Conservation (phyloP, 2,888 invertebrate genomes). For the Aethes cnicana region DNA sequence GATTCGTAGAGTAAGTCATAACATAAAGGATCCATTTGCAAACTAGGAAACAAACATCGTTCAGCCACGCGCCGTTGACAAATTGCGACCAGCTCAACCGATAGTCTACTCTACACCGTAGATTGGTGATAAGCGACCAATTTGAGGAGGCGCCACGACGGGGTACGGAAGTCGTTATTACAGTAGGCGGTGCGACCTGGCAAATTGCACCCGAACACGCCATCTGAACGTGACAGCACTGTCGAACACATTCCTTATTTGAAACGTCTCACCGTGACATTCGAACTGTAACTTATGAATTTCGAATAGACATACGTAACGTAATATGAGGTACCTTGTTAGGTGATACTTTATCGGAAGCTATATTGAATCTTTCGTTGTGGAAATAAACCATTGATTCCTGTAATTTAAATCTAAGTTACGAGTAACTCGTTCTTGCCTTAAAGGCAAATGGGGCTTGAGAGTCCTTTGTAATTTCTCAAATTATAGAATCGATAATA, state of each 20-base stretch:
- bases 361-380: not conserved
- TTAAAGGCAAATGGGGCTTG: not conserved
- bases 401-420: too few species aligned
- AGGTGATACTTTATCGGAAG: not conserved
- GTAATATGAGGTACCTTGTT: constrained; percentile 13
- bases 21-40: constrained; percentile 47
- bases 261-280: constrained; percentile 74
- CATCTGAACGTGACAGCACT: constrained; percentile 80
- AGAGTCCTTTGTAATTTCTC: not conserved
- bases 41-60: constrained; percentile 62
- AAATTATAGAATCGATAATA: not conserved
- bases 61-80: constrained; percentile 64
- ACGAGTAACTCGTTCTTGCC: not conserved
- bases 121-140: constrained; percentile 83
- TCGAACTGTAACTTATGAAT: constrained; percentile 55
- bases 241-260: constrained; percentile 79
- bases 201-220: constrained; percentile 79
- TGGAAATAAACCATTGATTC: not conserved
- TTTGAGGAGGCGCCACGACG: constrained; percentile 81
- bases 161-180: constrained; percentile 82
- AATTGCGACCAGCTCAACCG: constrained; percentile 72
- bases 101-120: constrained; percentile 75
- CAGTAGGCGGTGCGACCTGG: constrained; percentile 78
- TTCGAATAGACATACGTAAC: constrained; percentile 45
- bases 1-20: constrained; percentile 31